Evolutionary conservation across 1,140 invertebrate species (phyloP), one percentile per base, ranked within the genome.

Genomic region (Zaprionus ghesquierei): DNA sequence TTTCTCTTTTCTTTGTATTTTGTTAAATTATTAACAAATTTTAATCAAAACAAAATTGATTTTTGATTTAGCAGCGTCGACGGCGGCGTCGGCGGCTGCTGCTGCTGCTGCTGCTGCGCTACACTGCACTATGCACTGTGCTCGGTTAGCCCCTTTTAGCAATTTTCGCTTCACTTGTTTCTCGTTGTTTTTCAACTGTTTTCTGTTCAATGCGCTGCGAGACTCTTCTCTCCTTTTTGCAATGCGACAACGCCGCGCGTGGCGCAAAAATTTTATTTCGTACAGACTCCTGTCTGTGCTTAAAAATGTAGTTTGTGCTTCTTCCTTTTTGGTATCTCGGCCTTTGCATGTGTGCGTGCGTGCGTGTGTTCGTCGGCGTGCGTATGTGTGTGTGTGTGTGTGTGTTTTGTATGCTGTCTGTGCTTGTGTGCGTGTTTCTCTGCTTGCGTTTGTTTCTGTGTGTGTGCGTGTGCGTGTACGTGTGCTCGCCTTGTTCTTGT

Each of bases 201-300:
- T 23, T 23, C 44, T 44, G 50, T 69, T 66, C 59, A 56, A 58
- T 71, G 53, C 69, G 53, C 13, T 27, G 2, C 49, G 23, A 23
- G 49, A 15, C n/a, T 46, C 56, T 60, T 56, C 18, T n/a, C 56
- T 44, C 50, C 60, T 62, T 66, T 58, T 46, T 50, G 70, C 51
- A 69, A 69, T 73, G 35, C 46, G 49, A 60, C 44, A 55, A 56
- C 53, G 51, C 50, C 53, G 51, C 50, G 58, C 71, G 65, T 74
- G 69, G 70, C 70, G 64, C 64, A 76, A 61, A 41, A 73, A 73
- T 73, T 73, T 12, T 77, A 74, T 77, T 75, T 76, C 75, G 60
- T 76, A 66, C 68, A 75, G 73, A 75, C 76, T 76, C 68, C 73
- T 75, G 72, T 56, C 51, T 68, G 61, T 72, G 66, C 75, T 77